These are phyloP conservation scores for Erpobdella octoculata DNA, from an alignment of 2,888 invertebrate species.

Conservation along the genomic window DNA sequence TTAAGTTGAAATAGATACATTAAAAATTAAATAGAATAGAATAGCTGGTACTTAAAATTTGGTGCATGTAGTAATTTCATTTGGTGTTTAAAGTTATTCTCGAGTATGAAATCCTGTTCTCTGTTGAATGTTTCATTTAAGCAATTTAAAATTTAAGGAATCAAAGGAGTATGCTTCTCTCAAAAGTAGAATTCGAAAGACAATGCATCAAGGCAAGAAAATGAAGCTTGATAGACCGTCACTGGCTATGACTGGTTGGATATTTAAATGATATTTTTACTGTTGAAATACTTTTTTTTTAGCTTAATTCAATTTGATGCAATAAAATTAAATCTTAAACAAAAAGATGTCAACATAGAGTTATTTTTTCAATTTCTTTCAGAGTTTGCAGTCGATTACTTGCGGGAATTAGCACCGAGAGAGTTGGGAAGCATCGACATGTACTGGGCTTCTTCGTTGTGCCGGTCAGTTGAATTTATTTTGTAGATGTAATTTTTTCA, in stretches of 20 bases:
- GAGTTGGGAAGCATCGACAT: slow-evolving; percentile 48
- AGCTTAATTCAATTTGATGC: neutral
- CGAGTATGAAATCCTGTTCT: no score
- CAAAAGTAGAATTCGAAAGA: slow-evolving; percentile 73
- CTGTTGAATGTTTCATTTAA: no score
- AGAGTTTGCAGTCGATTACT: slow-evolving; percentile 68
- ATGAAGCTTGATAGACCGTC: slow-evolving; percentile 66
- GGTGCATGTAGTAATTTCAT: no score
- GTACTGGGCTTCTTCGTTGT: slow-evolving; percentile 45
- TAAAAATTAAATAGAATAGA: no score
- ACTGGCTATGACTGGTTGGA: slow-evolving; percentile 69
- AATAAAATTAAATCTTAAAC: no score
- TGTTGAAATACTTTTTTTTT: neutral
- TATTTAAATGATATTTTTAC: neutral
- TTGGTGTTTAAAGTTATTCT: no score
- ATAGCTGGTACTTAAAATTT: no score
- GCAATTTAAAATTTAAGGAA: no score
- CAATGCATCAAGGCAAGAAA: slow-evolving; percentile 73
- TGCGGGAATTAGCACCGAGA: slow-evolving; percentile 60
- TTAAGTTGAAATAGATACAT: no score
- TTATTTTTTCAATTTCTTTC: no score
- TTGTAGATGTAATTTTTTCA: neutral
- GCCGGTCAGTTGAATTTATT: slow-evolving; percentile 40
- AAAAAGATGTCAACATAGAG: no score
- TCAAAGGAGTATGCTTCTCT: slow-evolving; percentile 66